These are phyloP conservation scores for Archilochus colubris DNA, from an alignment of 2,113 vertebrate species.

Conservation along the genomic window DNA sequence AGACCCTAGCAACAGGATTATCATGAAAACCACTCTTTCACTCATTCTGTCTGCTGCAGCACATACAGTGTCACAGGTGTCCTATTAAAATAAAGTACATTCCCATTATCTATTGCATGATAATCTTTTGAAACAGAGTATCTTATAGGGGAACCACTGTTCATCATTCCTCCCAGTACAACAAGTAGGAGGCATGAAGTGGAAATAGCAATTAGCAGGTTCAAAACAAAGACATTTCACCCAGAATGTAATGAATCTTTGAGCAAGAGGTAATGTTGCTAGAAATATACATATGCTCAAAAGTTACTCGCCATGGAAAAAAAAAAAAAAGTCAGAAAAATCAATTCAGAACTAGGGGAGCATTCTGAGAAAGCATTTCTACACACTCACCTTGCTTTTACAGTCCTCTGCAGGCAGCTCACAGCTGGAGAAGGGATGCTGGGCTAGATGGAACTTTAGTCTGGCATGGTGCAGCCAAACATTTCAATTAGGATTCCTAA, in stretches of 20 bases:
- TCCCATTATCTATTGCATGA: neutral
- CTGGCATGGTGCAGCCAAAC: neutral
- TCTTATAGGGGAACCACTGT: neutral
- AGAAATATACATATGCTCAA: neutral
- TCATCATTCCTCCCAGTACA: neutral
- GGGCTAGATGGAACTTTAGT: neutral
- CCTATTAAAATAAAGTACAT: neutral
- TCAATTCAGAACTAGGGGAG: neutral
- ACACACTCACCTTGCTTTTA: rapidly evolving
- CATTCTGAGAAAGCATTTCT: neutral
- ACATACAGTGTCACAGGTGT: neutral
- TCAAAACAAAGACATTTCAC: neutral
- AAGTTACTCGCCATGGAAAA: neutral
- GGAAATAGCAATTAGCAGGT: neutral
- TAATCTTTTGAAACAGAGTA: neutral
- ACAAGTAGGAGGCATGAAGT: neutral
- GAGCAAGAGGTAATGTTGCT: neutral
- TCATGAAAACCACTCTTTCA: neutral
- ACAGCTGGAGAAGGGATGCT: neutral
- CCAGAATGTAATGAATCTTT: neutral
- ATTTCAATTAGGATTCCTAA: neutral
- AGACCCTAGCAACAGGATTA: neutral
- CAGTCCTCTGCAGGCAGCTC: neutral
- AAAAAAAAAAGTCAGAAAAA: neutral
- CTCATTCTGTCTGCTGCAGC: neutral